These are phyloP conservation scores for Ophraella communa DNA, from an alignment of 2,888 invertebrate genomes.

Conservation along the genomic window DNA sequence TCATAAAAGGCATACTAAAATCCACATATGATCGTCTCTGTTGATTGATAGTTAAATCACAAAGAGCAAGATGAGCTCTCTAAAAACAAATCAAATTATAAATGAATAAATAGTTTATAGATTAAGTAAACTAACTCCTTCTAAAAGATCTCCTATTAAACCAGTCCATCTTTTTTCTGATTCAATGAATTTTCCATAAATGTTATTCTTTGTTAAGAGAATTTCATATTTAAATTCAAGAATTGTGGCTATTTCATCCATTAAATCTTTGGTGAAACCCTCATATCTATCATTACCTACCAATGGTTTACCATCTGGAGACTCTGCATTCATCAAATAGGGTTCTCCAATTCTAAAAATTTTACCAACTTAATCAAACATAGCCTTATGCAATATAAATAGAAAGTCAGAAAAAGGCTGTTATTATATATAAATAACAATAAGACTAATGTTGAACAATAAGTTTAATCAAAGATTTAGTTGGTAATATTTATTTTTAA, in stretches of 20 bases:
- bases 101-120: no score
- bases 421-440: no score
- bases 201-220: constrained; percentile 70
- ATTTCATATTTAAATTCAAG: constrained; percentile 57
- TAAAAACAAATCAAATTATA: no score
- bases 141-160: constrained; percentile 74
- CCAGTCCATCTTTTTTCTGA: constrained; percentile 80
- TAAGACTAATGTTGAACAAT: no score
- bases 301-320: constrained; percentile 65
- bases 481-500: no score
- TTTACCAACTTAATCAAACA: no score
- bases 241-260: constrained; percentile 56
- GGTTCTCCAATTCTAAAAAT: constrained; percentile 72
- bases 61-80: constrained; percentile 94
- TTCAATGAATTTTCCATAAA: constrained; percentile 72
- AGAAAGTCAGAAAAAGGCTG: no score
- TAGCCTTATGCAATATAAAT: no score
- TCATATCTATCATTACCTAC: constrained; percentile 81
- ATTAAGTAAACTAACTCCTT: constrained; percentile 65
- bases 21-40: constrained; percentile 86
- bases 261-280: constrained; percentile 91
- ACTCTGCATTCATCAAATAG: constrained; percentile 65
- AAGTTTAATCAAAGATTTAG: no score
- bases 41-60: constrained; percentile 94
- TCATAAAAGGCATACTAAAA: constrained; percentile 98